These are phyloP conservation scores for Sweltsa coloradensis DNA, from an alignment of 1,140 invertebrate genomes.

Conservation along the genomic window DNA sequence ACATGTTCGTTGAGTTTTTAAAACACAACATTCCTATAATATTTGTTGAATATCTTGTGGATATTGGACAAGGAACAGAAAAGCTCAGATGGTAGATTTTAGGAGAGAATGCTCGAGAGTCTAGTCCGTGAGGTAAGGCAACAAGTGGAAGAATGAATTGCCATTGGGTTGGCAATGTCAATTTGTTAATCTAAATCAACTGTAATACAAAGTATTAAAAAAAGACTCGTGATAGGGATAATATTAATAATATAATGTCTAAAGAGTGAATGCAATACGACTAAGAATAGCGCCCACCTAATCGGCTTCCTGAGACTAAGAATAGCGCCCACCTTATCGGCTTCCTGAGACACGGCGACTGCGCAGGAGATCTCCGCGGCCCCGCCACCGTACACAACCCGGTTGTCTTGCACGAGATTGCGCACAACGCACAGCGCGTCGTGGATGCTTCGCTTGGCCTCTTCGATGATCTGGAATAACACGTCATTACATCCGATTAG, in stretches of 20 bases:
- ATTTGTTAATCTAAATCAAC: too few species aligned
- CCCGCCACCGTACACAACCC: slow-evolving; percentile 95
- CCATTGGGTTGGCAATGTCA: too few species aligned
- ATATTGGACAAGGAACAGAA: too few species aligned
- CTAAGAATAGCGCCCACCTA: slow-evolving; percentile 47
- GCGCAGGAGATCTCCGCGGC: slow-evolving; percentile 93
- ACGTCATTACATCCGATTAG: too few species aligned
- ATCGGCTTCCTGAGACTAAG: slow-evolving; percentile 77
- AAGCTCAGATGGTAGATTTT: background rate
- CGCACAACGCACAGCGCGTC: slow-evolving; percentile 96
- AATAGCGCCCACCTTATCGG: slow-evolving; percentile 60
- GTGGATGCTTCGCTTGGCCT: slow-evolving; percentile 94
- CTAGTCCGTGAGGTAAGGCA: too few species aligned
- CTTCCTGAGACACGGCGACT: slow-evolving; percentile 74
- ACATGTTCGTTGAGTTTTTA: background rate
- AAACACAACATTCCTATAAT: background rate
- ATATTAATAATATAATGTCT: too few species aligned
- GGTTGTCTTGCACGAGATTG: slow-evolving; percentile 84
- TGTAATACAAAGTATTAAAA: too few species aligned
- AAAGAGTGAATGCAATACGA: too few species aligned
- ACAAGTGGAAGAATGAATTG: too few species aligned
- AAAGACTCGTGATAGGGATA: too few species aligned
- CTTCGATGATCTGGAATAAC: slow-evolving; percentile 75
- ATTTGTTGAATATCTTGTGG: too few species aligned
- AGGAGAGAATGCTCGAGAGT: too few species aligned